Evolutionary conservation across 1,140 invertebrate genomes (phyloP).

Genomic region (Zophobas atratus): DNA sequence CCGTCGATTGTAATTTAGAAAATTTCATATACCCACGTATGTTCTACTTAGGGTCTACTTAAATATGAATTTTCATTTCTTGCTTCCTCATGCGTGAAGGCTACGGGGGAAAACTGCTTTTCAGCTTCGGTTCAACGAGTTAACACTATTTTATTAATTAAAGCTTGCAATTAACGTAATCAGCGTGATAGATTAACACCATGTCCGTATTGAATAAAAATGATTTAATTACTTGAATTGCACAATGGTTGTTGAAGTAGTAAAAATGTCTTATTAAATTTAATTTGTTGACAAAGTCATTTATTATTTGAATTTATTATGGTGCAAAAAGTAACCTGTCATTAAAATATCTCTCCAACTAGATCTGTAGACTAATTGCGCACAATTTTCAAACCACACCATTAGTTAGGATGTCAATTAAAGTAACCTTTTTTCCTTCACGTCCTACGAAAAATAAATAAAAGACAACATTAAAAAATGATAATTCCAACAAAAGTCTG

Average conservation of each 20-base stretch:
- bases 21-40: slow-evolving; percentile 8
- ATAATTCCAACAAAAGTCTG: slow-evolving; percentile 20
- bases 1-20: slow-evolving; percentile 9
- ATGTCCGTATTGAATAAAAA: background rate
- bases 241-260: background rate
- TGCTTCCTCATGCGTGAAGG: slow-evolving; percentile 1
- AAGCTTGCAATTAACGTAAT: slow-evolving; percentile 4
- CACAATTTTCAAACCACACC: slow-evolving; percentile 28
- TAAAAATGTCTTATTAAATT: slow-evolving; percentile 10
- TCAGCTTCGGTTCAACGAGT: background rate
- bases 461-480: background rate
- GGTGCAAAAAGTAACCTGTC: slow-evolving; percentile 17
- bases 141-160: background rate
- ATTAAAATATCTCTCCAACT: slow-evolving; percentile 26
- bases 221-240: background rate
- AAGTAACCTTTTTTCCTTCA: slow-evolving; percentile 19
- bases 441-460: slow-evolving; percentile 17
- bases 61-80: slow-evolving; percentile 32
- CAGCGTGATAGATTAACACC: background rate
- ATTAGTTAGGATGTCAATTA: slow-evolving; percentile 33
- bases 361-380: slow-evolving; percentile 35
- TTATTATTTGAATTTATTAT: slow-evolving; percentile 27
- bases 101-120: background rate
- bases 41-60: slow-evolving; percentile 11
- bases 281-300: slow-evolving; percentile 39